Conservation (phyloP, 2,888 invertebrate species). For the Fragum sueziense region DNA sequence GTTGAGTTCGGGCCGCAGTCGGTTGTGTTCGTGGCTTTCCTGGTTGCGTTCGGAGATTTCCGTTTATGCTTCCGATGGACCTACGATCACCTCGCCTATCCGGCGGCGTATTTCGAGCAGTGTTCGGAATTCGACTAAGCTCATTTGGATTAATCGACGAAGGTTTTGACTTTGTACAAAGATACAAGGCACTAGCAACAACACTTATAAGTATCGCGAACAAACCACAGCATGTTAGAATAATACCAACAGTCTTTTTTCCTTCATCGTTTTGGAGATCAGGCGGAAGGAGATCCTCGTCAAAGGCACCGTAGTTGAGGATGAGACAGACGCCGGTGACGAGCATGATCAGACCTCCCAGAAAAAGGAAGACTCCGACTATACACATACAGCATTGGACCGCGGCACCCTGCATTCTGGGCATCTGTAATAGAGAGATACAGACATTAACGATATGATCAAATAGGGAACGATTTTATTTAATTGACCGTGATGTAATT, state of each 20-base stretch:
- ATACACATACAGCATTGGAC: constrained; percentile 75
- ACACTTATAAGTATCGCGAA: constrained; percentile 68
- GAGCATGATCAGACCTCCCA: constrained; percentile 75
- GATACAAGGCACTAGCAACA: constrained; percentile 69
- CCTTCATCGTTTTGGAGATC: constrained; percentile 74
- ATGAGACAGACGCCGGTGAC: constrained; percentile 75
- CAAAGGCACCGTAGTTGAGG: constrained; percentile 74
- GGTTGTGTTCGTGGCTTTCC: not conserved
- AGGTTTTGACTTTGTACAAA: constrained; percentile 59
- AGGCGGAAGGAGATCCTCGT: constrained; percentile 71
- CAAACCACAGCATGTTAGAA: constrained; percentile 71
- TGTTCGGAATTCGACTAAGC: constrained; percentile 50
- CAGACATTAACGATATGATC: not conserved
- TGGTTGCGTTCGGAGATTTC: not conserved
- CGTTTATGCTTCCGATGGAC: not conserved
- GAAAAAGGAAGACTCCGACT: constrained; percentile 72
- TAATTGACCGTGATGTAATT: no score
- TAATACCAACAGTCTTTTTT: constrained; percentile 75
- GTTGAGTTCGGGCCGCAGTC: not conserved
- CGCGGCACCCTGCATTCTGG: constrained; percentile 71
- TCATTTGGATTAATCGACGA: constrained; percentile 53
- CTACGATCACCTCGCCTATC: constrained; percentile 33
- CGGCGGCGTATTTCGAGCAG: constrained; percentile 52
- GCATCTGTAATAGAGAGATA: constrained; percentile 68
- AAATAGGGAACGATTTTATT: no score